Evolutionary conservation across 2,888 invertebrate species (phyloP), one percentile per base, ranked within the genome.

Genomic region (Eilema caniola): DNA sequence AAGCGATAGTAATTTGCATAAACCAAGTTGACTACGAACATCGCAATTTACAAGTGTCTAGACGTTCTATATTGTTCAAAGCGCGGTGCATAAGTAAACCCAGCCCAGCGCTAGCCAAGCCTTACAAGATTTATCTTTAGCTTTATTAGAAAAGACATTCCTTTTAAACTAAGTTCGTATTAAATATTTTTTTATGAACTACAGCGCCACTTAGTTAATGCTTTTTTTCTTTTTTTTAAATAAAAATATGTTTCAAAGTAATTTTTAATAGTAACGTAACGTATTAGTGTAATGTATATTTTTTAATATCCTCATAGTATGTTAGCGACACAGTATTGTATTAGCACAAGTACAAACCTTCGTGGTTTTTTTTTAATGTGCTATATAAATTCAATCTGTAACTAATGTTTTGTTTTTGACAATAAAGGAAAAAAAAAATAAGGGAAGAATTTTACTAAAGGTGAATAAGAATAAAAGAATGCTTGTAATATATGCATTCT

Each of bases 81-180:
- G 74, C 72, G 74, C 67, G 20, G 63, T 63, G 74, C 74, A 73
- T 75, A 75, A 75, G 70, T 77, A 73, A 66, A 72, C 69, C 56
- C 62, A 61, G 66, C 61, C 71, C 53, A 69, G 71, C 74, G 62
- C 57, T 66, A 79, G 65, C 71, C 68, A 67, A 73, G 75, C 62
- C 74, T 77, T 78, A 65, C 73, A 72, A 85, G 83, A 85, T 86
- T 85, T 86, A 86, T 85, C 77, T 83, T 67, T 37, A 70, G 77
- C 77, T 83, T 84, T 87, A 85, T 87, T 86, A 86, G 83, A 82
- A 83, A 84, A 83, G 80, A 72, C 82, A 83, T 86, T 83, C 76
- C 80, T 79, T 78, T 76, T 77, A 76, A 78, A 81, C 76, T 70
- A 71, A 81, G 74, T 75, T 73, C 72, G 76, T 74, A 74, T 74